Percentiles rank a stretch among this genome's conserved stretches.
These are phyloP conservation scores for Gallinago nigripennis DNA, from an alignment of 2,797 vertebrate genomes.

Conservation along the genomic window DNA sequence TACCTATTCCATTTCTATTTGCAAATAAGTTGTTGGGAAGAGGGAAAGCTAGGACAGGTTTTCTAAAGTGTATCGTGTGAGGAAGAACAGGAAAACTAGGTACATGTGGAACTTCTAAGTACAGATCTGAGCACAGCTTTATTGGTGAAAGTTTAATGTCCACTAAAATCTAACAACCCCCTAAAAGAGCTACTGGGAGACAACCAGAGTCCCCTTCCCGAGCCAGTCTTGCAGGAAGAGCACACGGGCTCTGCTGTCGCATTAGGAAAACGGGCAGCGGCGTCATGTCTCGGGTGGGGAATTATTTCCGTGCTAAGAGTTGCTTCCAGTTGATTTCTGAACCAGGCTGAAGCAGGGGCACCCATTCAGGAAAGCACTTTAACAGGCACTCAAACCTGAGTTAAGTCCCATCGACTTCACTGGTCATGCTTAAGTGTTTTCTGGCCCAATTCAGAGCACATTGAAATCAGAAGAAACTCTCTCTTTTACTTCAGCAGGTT, in stretches of 20 bases:
- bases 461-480: neutral
- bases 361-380: neutral
- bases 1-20: neutral
- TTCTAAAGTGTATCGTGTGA: neutral
- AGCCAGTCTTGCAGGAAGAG: neutral
- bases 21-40: neutral
- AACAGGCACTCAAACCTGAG: neutral
- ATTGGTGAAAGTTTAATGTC: neutral
- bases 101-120: neutral
- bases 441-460: neutral
- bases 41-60: neutral
- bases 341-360: neutral
- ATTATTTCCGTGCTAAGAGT: neutral
- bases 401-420: neutral
- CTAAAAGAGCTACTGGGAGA: neutral
- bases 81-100: neutral
- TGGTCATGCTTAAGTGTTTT: neutral
- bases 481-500: neutral
- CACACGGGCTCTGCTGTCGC: neutral
- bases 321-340: neutral
- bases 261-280: neutral
- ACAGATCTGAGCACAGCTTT: neutral
- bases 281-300: neutral
- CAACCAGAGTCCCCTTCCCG: neutral
- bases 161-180: neutral